These are phyloP conservation scores for Pelagia noctiluca DNA, from an alignment of 30 jellyfish, hydroid and myxozoan genomes.

Conservation along the genomic window DNA sequence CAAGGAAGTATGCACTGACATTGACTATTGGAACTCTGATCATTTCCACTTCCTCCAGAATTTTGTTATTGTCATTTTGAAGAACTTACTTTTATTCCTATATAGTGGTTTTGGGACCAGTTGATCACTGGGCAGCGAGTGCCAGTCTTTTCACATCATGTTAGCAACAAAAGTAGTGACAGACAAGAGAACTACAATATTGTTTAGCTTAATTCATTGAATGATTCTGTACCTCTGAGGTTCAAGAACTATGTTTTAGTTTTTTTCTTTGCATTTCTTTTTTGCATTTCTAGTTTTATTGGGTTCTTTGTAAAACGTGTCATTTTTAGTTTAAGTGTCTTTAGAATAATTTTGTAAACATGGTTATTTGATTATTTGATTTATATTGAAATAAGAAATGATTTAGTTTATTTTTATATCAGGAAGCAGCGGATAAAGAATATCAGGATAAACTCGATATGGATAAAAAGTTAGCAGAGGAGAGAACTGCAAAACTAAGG, in stretches of 20 bases:
- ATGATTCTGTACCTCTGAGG: too few species aligned
- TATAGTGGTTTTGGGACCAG: neutral
- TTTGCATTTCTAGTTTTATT: too few species aligned
- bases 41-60: neutral
- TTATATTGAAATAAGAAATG: neutral
- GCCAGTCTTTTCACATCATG: too few species aligned
- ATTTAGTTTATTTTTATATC: neutral
- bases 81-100: neutral
- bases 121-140: neutral
- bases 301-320: too few species aligned
- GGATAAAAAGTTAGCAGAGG: conserved; percentile 68
- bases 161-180: too few species aligned
- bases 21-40: neutral
- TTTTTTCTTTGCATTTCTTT: too few species aligned
- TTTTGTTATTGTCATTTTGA: neutral
- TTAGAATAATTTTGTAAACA: too few species aligned
- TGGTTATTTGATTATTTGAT: neutral
- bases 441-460: conserved; percentile 67
- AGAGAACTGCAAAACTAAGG: conserved; percentile 78
- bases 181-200: too few species aligned
- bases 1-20: too few species aligned
- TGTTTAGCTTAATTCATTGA: too few species aligned
- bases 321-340: too few species aligned
- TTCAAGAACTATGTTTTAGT: too few species aligned
- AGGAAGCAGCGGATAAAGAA: conserved; percentile 74